A percentile compares a stretch with the other conserved stretches of the same genome.
Conservation (phyloP, 2,797 vertebrate genomes). For the Salarias fasciatus region DNA sequence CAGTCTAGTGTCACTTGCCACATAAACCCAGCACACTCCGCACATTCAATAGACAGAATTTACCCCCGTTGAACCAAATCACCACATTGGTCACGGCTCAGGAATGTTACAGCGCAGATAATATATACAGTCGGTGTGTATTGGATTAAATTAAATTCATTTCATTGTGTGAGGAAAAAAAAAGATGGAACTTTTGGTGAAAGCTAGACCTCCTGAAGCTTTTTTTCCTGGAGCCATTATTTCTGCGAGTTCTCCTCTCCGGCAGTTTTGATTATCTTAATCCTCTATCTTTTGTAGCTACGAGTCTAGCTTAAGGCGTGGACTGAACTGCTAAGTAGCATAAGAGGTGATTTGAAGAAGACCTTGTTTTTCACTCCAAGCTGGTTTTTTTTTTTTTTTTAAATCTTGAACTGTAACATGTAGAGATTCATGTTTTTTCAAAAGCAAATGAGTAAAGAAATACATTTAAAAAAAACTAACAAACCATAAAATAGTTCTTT, state of each 20-base stretch:
- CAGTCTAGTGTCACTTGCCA: constrained; percentile 31
- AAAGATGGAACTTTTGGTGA: constrained; percentile 15
- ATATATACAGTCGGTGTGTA: constrained; percentile 9
- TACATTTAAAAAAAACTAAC: neutral
- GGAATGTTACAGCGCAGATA: constrained; percentile 8
- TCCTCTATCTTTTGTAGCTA: constrained; percentile 50
- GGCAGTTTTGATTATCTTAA: constrained; percentile 60
- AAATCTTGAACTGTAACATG: no score
- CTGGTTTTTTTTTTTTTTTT: no score
- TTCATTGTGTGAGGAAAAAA: constrained; percentile 20
- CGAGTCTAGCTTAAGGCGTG: constrained; percentile 38
- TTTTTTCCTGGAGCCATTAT: constrained; percentile 19
- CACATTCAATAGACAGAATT: constrained; percentile 27
- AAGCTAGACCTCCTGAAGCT: constrained; percentile 15
- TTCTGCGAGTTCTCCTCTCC: constrained; percentile 33
- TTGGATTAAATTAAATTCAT: constrained; percentile 26
- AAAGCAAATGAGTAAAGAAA: no score
- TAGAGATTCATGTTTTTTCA: no score
- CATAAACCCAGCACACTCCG: constrained; percentile 13
- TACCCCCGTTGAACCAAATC: constrained; percentile 13
- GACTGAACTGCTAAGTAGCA: constrained; percentile 50
- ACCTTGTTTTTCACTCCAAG: neutral
- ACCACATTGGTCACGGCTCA: constrained; percentile 20
- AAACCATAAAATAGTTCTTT: neutral
- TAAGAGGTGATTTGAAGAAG: constrained; percentile 12